Evolutionary conservation across 2,113 vertebrate species (phyloP).

Genomic region (Nothocercus nigrocapillus): DNA sequence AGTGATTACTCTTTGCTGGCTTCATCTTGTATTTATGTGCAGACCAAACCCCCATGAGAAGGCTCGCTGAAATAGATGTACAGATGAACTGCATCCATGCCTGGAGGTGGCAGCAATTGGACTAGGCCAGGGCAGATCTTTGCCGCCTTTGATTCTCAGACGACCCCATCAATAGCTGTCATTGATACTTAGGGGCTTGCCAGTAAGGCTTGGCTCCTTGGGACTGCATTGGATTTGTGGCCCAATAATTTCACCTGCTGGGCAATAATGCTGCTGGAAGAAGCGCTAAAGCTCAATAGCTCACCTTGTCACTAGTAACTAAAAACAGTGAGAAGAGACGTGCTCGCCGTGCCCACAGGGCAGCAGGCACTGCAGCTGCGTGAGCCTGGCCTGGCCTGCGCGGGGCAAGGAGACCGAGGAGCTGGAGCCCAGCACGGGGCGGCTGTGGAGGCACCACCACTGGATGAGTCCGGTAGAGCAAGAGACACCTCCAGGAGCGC

Average conservation of each 20-base stretch:
- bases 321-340: background rate
- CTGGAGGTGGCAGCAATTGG: accelerated
- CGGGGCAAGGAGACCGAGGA: too few species aligned
- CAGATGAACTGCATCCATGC: background rate
- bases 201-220: background rate
- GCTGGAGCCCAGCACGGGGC: too few species aligned
- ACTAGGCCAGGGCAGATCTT: background rate
- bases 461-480: background rate
- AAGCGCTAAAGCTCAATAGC: background rate
- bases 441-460: too few species aligned
- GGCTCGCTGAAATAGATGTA: accelerated
- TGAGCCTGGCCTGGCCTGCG: background rate
- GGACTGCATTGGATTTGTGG: accelerated
- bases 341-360: background rate
- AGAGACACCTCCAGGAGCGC: background rate
- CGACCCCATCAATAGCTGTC: background rate
- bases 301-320: background rate
- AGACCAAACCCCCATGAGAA: background rate
- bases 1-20: accelerated
- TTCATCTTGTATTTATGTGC: background rate
- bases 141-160: background rate
- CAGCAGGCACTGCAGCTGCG: too few species aligned
- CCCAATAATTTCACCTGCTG: background rate
- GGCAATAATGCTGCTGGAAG: background rate
- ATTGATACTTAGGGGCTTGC: background rate